phyloP scores from a whole-genome alignment of 2,888 invertebrate genomes.

The Pammene fasciana region DNA sequence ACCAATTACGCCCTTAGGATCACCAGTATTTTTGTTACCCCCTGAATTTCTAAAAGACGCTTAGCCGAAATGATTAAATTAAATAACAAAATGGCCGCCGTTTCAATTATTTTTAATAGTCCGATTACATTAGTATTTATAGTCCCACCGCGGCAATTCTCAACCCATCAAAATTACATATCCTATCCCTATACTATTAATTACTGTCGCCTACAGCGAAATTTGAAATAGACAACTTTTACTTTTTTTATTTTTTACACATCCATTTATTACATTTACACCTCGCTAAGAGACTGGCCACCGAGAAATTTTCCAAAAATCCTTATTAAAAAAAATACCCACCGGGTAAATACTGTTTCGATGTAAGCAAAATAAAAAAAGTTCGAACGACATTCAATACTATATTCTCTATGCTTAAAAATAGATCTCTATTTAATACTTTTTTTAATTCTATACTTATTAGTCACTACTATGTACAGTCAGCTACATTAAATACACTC shows the following conservation, averaged over 20 bases:
- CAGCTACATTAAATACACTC: conserved; percentile 58
- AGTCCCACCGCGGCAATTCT: too few species aligned
- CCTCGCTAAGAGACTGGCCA: conserved; percentile 68
- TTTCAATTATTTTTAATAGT: too few species aligned
- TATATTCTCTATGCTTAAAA: conserved; percentile 68
- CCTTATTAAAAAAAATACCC: conserved; percentile 39
- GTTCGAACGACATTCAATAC: conserved; percentile 61
- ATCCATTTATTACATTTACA: conserved; percentile 65
- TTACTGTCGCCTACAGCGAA: conserved; percentile 60
- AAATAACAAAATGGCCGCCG: too few species aligned
- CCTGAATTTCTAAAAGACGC: too few species aligned
- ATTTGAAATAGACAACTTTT: conserved; percentile 60
- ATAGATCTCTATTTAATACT: conserved; percentile 73
- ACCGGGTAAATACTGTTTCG: conserved; percentile 72
- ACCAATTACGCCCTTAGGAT: too few species aligned
- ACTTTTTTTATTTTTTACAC: conserved; percentile 57
- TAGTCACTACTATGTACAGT: conserved; percentile 73
- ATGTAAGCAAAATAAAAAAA: conserved; percentile 74
- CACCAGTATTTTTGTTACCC: too few species aligned
- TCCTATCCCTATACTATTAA: conserved; percentile 55
- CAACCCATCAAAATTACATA: conserved; percentile 33
- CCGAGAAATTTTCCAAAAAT: conserved; percentile 50
- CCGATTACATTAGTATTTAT: too few species aligned
- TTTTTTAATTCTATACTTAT: conserved; percentile 55
- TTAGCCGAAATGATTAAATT: too few species aligned